Percentiles rank a stretch among this genome's conserved stretches.
phyloP scores from a whole-genome alignment of 2,797 vertebrate genomes.

The Epinephelus coioides region DNA sequence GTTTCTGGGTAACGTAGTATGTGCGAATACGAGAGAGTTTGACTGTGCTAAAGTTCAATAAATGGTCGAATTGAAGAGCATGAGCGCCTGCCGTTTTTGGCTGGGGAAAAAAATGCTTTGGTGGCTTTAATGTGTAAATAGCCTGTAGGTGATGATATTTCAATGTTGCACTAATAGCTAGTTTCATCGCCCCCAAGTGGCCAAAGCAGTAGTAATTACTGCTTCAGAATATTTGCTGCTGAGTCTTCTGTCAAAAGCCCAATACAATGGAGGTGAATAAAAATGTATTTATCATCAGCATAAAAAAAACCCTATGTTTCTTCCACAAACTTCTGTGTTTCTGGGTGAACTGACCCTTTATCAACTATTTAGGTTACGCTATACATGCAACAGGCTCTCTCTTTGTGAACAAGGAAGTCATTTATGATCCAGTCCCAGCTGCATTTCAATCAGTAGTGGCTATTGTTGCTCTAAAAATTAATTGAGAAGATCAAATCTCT shows the following conservation, averaged over 20 bases:
- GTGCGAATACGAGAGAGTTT: too few relatives aligned
- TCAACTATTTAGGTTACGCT: constrained; percentile 27
- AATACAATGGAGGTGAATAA: not conserved
- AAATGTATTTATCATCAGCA: not conserved
- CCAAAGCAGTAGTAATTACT: not conserved
- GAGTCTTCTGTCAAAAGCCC: not conserved
- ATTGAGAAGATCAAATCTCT: constrained; percentile 58
- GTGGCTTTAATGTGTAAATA: too few relatives aligned
- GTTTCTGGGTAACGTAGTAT: too few relatives aligned
- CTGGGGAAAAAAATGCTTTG: too few relatives aligned
- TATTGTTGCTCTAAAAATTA: constrained; percentile 57
- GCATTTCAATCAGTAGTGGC: constrained; percentile 41
- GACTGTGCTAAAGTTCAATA: too few relatives aligned
- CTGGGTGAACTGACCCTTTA: not conserved
- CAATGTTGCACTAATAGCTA: not conserved
- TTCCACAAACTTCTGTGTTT: not conserved
- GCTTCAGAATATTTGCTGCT: not conserved
- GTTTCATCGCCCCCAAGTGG: not conserved
- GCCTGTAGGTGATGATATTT: too few relatives aligned
- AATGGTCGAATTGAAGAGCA: too few relatives aligned
- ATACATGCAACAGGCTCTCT: constrained; percentile 32
- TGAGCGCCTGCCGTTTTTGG: too few relatives aligned
- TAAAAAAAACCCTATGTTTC: not conserved
- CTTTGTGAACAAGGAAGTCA: constrained; percentile 25
- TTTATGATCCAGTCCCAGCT: constrained; percentile 18